Evolutionary conservation across 1,140 invertebrate genomes (phyloP).

Genomic region (Cherax quadricarinatus): DNA sequence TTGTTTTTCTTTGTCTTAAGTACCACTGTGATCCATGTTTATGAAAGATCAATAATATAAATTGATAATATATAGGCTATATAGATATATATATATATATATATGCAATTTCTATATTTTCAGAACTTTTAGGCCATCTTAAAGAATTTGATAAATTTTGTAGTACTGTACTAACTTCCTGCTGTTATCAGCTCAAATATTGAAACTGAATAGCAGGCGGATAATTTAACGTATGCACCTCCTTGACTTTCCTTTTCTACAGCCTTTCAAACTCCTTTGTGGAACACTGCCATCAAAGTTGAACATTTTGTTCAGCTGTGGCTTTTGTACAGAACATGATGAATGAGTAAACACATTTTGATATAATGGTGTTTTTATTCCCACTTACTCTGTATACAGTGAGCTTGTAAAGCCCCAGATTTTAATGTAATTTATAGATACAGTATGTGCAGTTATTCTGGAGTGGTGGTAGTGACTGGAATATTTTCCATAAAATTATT

Average conservation of each 20-base stretch:
- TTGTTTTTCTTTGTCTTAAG: not conserved
- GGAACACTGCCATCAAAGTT: constrained; percentile 23
- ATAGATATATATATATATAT: not conserved
- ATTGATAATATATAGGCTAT: not conserved
- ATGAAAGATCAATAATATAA: constrained; percentile 24
- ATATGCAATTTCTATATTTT: constrained; percentile 26
- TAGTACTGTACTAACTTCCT: not conserved
- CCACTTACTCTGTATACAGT: not conserved
- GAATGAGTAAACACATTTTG: constrained; percentile 35
- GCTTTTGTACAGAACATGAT: constrained; percentile 35
- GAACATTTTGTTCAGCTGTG: constrained; percentile 25
- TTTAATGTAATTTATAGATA: too few relatives aligned
- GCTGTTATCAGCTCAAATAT: constrained; percentile 18
- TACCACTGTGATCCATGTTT: constrained; percentile 36
- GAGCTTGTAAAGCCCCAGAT: too few relatives aligned
- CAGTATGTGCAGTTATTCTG: too few relatives aligned
- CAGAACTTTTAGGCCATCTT: constrained; percentile 14
- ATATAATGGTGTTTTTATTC: not conserved
- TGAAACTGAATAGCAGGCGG: constrained; percentile 1
- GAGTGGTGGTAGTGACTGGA: too few relatives aligned
- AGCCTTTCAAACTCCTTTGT: constrained; percentile 6
- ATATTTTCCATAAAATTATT: too few relatives aligned
- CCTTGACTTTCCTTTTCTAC: constrained; percentile 26
- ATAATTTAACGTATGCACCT: constrained; percentile 18
- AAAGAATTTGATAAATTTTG: constrained; percentile 24